Percentiles rank a stretch among this genome's conserved stretches.
Conservation (phyloP, 2,888 invertebrate species). For the Notodonta dromedarius region DNA sequence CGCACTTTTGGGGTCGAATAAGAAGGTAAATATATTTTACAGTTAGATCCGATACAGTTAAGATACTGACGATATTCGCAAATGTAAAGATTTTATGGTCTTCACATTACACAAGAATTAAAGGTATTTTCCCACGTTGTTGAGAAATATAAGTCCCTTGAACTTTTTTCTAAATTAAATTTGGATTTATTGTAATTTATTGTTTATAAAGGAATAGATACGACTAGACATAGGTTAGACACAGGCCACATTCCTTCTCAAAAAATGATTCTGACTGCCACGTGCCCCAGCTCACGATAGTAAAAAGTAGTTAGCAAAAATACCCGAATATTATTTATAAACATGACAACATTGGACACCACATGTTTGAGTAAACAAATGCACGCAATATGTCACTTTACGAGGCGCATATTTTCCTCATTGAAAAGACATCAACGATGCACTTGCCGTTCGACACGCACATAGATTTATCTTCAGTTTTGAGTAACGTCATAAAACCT, state of each 20-base stretch:
- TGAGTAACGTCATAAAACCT: no score
- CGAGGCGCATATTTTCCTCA: constrained; percentile 28
- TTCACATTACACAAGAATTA: neutral
- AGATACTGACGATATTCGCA: constrained; percentile 22
- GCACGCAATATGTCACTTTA: neutral
- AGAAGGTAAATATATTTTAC: constrained; percentile 64
- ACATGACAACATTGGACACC: neutral
- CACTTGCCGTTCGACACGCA: neutral
- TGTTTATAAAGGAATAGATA: no score
- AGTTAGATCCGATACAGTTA: constrained; percentile 52
- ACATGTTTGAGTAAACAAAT: neutral
- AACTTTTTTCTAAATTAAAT: no score
- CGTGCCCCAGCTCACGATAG: no score
- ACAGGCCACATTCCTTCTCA: no score
- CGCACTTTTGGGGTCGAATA: constrained; percentile 55
- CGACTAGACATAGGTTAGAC: no score
- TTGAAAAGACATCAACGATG: constrained; percentile 56
- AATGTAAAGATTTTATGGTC: neutral
- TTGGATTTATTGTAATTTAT: no score
- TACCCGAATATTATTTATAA: constrained; percentile 6
- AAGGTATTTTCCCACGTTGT: no score
- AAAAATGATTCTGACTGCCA: no score
- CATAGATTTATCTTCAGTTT: no score
- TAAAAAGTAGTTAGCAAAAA: neutral
- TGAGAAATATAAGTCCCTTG: no score